A percentile compares a stretch with the other conserved stretches of the same genome.
phyloP scores from a whole-genome alignment of 2,797 vertebrate genomes.

The Alosa sapidissima region DNA sequence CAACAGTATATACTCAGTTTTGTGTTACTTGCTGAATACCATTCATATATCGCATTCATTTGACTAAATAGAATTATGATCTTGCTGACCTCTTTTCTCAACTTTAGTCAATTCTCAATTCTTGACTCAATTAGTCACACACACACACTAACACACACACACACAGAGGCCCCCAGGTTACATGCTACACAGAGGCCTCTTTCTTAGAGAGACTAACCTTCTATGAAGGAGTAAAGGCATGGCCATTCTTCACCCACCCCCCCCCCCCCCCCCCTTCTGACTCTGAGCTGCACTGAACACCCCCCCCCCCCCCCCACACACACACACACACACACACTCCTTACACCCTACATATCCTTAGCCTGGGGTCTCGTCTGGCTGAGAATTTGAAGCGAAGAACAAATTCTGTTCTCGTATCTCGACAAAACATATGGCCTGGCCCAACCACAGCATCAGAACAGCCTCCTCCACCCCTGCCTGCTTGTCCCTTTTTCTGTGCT shows the following conservation, averaged over 20 bases:
- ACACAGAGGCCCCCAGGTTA: conserved; percentile 29
- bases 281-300: neutral
- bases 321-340: conserved; percentile 6
- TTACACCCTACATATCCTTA: conserved; percentile 29
- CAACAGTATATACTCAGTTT: neutral
- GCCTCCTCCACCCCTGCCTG: neutral
- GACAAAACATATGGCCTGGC: conserved; percentile 54
- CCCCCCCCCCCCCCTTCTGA: neutral
- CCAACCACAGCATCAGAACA: conserved; percentile 34
- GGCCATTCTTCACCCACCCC: conserved; percentile 24
- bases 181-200: neutral
- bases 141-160: conserved; percentile 22
- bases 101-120: too few relatives aligned
- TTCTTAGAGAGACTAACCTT: neutral
- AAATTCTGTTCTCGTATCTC: conserved; percentile 50
- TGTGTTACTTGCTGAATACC: neutral
- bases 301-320: neutral
- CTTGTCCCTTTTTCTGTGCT: neutral
- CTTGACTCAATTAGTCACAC: neutral
- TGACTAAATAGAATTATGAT: neutral
- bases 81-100: neutral
- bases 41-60: neutral
- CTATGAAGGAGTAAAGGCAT: neutral
- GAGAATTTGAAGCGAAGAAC: conserved; percentile 43
- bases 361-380: conserved; percentile 51